Conservation (phyloP, 2,113 vertebrate species). For the Daphoenositta chrysoptera region DNA sequence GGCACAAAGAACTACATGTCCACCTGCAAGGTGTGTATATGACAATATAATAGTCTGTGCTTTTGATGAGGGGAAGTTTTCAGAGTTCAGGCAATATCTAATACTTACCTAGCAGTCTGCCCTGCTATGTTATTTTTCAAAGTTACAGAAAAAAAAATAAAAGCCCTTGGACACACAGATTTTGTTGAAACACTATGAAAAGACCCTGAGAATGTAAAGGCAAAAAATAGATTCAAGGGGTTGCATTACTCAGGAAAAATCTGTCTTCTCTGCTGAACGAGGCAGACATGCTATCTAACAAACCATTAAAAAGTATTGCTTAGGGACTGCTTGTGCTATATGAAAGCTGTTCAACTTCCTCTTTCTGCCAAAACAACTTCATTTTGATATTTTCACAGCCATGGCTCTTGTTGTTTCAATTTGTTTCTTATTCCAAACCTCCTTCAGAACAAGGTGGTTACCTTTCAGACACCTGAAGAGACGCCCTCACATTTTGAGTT, state of each 20-base stretch:
- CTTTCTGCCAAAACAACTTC: constrained; percentile 13
- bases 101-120: neutral
- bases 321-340: neutral
- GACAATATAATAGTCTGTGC: neutral
- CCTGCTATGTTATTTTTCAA: neutral
- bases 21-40: neutral
- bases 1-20: neutral
- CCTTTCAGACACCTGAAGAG: neutral
- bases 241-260: constrained; percentile 32
- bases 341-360: constrained; percentile 35
- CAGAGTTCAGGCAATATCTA: neutral
- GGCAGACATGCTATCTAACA: neutral
- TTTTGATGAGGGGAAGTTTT: neutral
- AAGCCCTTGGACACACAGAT: neutral
- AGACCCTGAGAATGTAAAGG: neutral
- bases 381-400: neutral
- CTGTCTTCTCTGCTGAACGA: neutral
- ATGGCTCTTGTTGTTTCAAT: neutral
- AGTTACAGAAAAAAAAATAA: neutral
- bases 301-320: constrained; percentile 6
- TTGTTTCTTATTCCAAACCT: neutral
- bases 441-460: neutral
- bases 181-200: neutral
- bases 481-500: neutral
- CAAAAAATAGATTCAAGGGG: neutral